A percentile compares a stretch with the other conserved stretches of the same genome.
phyloP scores from a whole-genome alignment of 2,888 invertebrate species.

The Metacarcinus magister region DNA sequence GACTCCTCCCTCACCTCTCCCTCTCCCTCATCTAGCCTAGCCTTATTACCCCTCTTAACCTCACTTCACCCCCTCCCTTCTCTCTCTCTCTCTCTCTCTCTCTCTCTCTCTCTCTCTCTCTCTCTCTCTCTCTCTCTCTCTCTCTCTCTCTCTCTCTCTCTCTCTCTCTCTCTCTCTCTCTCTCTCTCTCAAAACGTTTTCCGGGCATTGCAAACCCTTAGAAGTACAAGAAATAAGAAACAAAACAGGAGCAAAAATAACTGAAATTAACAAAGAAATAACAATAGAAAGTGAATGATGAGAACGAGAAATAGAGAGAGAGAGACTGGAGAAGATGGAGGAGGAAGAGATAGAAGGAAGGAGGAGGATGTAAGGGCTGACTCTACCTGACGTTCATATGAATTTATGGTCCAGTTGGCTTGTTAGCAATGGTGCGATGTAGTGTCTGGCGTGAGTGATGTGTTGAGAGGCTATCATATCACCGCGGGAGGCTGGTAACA shows the following conservation, averaged over 20 bases:
- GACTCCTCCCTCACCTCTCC: background rate
- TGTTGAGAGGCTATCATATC: background rate
- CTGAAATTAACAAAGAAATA: background rate
- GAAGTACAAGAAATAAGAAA: background rate
- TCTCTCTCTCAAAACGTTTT: background rate
- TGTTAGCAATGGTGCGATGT: background rate
- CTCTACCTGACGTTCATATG: background rate
- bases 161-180: constrained; percentile 56
- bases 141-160: constrained; percentile 60
- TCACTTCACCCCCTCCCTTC: background rate
- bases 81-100: background rate
- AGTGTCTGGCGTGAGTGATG: constrained; percentile 14
- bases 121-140: constrained; percentile 31
- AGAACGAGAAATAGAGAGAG: too few relatives aligned
- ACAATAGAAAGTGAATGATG: background rate
- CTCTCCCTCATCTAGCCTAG: background rate
- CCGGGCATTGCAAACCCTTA: background rate
- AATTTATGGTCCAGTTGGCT: background rate
- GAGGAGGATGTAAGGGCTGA: background rate
- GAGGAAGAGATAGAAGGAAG: background rate
- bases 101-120: constrained; percentile 52
- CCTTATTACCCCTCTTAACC: background rate
- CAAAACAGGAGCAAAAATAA: background rate
- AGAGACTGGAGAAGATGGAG: too few relatives aligned
- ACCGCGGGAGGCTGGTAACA: background rate